These are phyloP conservation scores for Drosophila triauraria DNA, from an alignment of 1,140 invertebrate genomes.

Conservation along the genomic window DNA sequence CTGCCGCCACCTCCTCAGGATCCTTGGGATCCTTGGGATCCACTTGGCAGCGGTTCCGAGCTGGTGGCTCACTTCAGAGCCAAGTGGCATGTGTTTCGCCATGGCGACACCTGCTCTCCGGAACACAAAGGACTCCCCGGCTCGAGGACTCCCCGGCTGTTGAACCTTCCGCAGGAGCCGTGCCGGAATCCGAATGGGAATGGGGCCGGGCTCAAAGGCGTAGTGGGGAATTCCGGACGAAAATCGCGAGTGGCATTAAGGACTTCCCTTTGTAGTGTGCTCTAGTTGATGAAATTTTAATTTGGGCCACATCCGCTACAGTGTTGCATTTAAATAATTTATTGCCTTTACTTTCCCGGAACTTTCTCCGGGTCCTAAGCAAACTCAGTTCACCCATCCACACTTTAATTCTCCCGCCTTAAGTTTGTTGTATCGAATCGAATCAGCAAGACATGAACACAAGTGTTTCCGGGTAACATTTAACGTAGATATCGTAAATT, in stretches of 20 bases:
- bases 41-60: constrained; percentile 25
- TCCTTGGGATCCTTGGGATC: constrained; percentile 24
- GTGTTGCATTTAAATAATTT: constrained; percentile 74
- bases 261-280: constrained; percentile 58
- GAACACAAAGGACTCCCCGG: constrained; percentile 66
- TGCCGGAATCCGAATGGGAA: constrained; percentile 15
- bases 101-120: constrained; percentile 70
- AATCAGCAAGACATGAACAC: constrained; percentile 44
- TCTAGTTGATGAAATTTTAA: constrained; percentile 77
- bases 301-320: constrained; percentile 48
- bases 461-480: constrained; percentile 72
- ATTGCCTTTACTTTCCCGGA: constrained; percentile 52
- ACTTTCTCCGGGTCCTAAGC: constrained; percentile 43
- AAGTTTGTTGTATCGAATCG: constrained; percentile 48
- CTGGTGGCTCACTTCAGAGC: constrained; percentile 45
- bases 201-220: background rate
- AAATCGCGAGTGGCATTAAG: constrained; percentile 72
- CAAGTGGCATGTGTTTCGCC: constrained; percentile 72
- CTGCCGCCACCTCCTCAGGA: background rate
- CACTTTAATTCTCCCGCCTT: constrained; percentile 38
- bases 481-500: constrained; percentile 72
- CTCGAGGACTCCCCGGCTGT: constrained; percentile 5
- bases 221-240: constrained; percentile 38
- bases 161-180: constrained; percentile 23
- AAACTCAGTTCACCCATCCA: constrained; percentile 14